Evolutionary conservation across 2,888 invertebrate genomes (phyloP).

Genomic region (Ametastegia equiseti): DNA sequence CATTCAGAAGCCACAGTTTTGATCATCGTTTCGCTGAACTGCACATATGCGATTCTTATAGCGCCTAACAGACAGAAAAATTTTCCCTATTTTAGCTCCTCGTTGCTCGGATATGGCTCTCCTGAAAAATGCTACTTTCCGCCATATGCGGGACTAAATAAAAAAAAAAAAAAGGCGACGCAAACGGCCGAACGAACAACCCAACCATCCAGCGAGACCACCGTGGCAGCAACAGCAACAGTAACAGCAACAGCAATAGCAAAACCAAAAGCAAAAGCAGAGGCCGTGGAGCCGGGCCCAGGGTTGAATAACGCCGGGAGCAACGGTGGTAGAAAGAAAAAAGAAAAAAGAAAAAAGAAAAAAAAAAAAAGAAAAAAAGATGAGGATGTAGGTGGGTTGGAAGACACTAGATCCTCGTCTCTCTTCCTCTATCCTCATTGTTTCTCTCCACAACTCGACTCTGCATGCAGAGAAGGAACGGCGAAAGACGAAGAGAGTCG

Average conservation of each 20-base stretch:
- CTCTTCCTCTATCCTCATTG: constrained; percentile 34
- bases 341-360: no score
- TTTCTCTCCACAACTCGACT: neutral
- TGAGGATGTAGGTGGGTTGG: constrained; percentile 42
- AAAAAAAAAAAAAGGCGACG: constrained; percentile 7
- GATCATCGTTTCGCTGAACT: neutral
- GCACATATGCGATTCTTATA: neutral
- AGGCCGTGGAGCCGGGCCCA: constrained; percentile 30
- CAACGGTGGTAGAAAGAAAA: constrained; percentile 27
- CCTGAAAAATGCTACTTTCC: constrained; percentile 24
- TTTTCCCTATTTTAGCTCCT: constrained; percentile 18
- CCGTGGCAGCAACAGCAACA: no score
- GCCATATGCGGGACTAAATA: neutral
- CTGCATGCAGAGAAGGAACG: neutral
- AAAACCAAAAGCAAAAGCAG: neutral
- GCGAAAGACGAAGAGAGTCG: neutral
- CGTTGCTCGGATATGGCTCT: constrained; percentile 1
- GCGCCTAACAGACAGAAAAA: neutral
- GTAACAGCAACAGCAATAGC: neutral
- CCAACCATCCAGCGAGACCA: constrained; percentile 36
- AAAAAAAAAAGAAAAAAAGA: no score
- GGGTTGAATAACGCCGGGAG: constrained; percentile 58
- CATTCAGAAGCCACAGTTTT: neutral
- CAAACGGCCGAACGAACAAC: constrained; percentile 35
- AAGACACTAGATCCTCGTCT: constrained; percentile 1